A percentile compares a stretch with the other conserved stretches of the same genome.
Conservation (phyloP, 2,888 invertebrate genomes). For the Prosapia bicincta region DNA sequence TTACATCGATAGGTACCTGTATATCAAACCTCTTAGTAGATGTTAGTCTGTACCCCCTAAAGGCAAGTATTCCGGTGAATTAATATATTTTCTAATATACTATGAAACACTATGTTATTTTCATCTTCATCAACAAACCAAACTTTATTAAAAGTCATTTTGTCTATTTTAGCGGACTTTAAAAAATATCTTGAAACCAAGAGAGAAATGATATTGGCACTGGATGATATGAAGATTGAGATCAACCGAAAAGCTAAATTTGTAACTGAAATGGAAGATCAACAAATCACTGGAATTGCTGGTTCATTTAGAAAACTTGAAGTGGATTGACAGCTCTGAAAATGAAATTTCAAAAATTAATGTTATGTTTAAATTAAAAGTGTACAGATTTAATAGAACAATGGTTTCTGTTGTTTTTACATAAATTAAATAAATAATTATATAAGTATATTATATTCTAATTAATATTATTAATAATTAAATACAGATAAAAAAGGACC, state of each 20-base stretch:
- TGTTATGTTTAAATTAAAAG: background rate
- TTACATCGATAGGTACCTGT: too few species aligned
- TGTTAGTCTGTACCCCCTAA: too few species aligned
- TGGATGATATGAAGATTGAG: conserved; percentile 46
- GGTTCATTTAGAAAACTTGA: conserved; percentile 76
- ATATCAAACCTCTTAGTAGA: too few species aligned
- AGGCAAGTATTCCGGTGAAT: too few species aligned
- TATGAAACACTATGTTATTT: too few species aligned
- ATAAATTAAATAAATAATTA: background rate
- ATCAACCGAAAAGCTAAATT: conserved; percentile 68
- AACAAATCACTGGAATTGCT: conserved; percentile 58
- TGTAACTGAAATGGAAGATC: conserved; percentile 64
- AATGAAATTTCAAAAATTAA: conserved; percentile 7
- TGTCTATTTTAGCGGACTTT: conserved; percentile 40
- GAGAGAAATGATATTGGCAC: conserved; percentile 41
- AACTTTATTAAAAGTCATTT: too few species aligned
- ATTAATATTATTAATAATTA: background rate
- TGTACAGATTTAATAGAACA: too few species aligned
- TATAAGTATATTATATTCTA: background rate
- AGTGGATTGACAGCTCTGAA: conserved; percentile 57
- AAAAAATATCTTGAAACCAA: conserved; percentile 42
- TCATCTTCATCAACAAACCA: too few species aligned
- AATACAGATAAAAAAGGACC: too few species aligned
- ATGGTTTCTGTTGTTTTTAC: background rate
- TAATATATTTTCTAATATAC: too few species aligned